These are phyloP conservation scores for Alloscopus bannaensis DNA, from an alignment of 2,888 invertebrate species.

Conservation along the genomic window DNA sequence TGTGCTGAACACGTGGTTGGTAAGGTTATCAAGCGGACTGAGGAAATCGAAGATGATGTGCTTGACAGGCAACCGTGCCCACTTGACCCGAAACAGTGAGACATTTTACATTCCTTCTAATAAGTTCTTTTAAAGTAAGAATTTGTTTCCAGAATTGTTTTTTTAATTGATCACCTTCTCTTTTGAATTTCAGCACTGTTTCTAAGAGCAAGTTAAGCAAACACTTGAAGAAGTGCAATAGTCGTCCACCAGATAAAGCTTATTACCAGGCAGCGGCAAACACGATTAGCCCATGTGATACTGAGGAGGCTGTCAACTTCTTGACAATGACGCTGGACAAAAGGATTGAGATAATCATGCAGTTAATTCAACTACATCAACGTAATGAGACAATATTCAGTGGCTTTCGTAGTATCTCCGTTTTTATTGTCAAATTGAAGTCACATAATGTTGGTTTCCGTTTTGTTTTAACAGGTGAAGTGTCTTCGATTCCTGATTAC, in stretches of 20 bases:
- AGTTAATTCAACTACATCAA: constrained; percentile 64
- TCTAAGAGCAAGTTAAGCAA: constrained; percentile 75
- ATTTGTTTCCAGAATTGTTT: not conserved
- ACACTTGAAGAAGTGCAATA: constrained; percentile 76
- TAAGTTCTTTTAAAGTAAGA: not conserved
- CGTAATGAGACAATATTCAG: constrained; percentile 63
- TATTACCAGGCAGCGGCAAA: constrained; percentile 54
- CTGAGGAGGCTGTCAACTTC: constrained; percentile 33
- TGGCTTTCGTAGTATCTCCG: not conserved
- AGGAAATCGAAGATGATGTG: not conserved
- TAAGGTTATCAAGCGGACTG: not conserved
- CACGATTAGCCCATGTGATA: not conserved
- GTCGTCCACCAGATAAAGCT: constrained; percentile 72
- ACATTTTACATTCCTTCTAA: not conserved
- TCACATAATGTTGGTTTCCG: not conserved
- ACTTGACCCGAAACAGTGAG: constrained; percentile 63
- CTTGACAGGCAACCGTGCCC: constrained; percentile 56
- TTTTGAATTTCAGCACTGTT: constrained; percentile 75
- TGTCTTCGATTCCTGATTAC: constrained; percentile 68
- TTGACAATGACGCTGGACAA: constrained; percentile 66
- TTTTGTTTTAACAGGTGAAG: not conserved
- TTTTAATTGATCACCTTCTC: constrained; percentile 1
- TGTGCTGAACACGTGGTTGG: constrained; percentile 41
- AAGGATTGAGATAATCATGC: constrained; percentile 66
- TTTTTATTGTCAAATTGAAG: not conserved